These are phyloP conservation scores for Diabrotica balteata DNA, from an alignment of 2,888 invertebrate genomes.

Conservation along the genomic window DNA sequence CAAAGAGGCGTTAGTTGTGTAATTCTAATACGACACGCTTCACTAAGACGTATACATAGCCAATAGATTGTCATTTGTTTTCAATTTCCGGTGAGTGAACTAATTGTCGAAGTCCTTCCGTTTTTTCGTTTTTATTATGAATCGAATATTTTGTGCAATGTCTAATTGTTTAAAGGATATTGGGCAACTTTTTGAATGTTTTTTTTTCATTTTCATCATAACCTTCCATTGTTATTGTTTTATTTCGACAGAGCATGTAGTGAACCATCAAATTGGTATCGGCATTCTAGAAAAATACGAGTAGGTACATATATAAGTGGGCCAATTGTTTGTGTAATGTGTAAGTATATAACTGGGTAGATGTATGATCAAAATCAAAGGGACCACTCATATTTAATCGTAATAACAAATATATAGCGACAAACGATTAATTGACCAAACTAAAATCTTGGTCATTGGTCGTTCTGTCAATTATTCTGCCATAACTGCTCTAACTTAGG, in stretches of 20 bases:
- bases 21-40: slow-evolving; percentile 49
- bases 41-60: slow-evolving; percentile 48
- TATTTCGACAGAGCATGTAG: slow-evolving; percentile 4
- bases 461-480: too few species aligned
- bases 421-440: too few species aligned
- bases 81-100: slow-evolving; percentile 56
- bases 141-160: slow-evolving; percentile 40
- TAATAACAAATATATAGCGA: too few species aligned
- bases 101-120: slow-evolving; percentile 56
- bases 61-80: slow-evolving; percentile 56
- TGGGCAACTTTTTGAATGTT: slow-evolving; percentile 24
- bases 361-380: too few species aligned
- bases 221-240: slow-evolving; percentile 11
- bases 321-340: too few species aligned
- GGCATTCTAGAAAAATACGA: too few species aligned
- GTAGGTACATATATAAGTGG: too few species aligned
- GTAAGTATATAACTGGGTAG: too few species aligned
- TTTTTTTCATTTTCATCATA: slow-evolving; percentile 12
- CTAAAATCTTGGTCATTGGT: too few species aligned
- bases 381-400: too few species aligned
- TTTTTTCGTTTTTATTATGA: slow-evolving; percentile 47
- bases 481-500: too few species aligned
- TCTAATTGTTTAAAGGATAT: slow-evolving; percentile 23
- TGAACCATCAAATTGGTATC: slow-evolving; percentile 6
- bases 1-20: slow-evolving; percentile 43